Evolutionary conservation across 2,888 invertebrate species (phyloP), one percentile per base, ranked within the genome.

Genomic region (Eupithecia vulgata): DNA sequence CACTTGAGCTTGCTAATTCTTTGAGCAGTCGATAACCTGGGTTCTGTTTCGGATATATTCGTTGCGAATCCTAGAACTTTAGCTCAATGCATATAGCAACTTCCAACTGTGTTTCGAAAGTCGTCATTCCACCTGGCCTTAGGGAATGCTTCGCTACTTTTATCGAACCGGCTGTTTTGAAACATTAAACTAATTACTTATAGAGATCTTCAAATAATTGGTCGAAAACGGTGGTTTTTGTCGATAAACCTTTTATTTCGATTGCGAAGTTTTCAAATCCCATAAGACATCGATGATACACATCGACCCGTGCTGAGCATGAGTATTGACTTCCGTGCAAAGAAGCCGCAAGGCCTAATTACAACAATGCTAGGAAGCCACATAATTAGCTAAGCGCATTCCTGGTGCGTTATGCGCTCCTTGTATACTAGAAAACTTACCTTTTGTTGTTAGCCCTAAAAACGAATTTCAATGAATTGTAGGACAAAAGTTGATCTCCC

Each of bases 361-460:
- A 61, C 15, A 59, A 72, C 68, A 71, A 69, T 71, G 73, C 69
- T n/a, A 73, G 71, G 76, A 73, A 76, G 71, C 73, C 76, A 52
- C 71, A 70, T 69, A 75, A 75, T 75, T 72, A 73, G 76, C 62
- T 71, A 62, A 69, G 40, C 61, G 68, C 70, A 52, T 59, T 34
- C 61, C 61, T 17, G 30, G 34, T 34, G 62, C 45, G 17, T 52
- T 67, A 70, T 72, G 70, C 67, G 68, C 48, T 59, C 71, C 71
- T 68, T 45, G 70, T 70, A 57, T 5, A 25, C 5, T 57, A 57
- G 3, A 25, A 4, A 57, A 57, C 57, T 57, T 57, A 25, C 25
- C 25, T 57, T 25, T 12, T 48, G 21, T 45, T 17, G 17, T 1
- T 52, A 17, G 4, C n/a, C n/a, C n/a, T 52, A 10, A 52, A 52